Percentiles rank a stretch among this genome's conserved stretches.
Conservation (phyloP, 2,797 vertebrate genomes). For the Lutra lutra region DNA sequence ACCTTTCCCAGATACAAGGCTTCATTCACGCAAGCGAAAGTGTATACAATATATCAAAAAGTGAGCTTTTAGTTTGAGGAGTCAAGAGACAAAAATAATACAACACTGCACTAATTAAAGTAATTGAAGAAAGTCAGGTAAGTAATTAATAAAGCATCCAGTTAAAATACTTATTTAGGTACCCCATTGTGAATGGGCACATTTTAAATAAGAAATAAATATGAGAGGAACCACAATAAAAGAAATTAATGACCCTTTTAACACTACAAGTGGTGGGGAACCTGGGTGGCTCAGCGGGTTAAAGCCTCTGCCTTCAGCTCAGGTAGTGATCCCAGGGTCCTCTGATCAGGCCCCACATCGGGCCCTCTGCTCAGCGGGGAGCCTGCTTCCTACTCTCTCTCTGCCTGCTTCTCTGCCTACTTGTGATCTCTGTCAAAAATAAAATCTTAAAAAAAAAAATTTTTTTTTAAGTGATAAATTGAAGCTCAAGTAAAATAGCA, state of each 20-base stretch:
- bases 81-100: conserved; percentile 58
- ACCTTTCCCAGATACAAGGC: background rate
- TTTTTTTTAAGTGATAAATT: background rate
- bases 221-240: background rate
- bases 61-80: conserved; percentile 49
- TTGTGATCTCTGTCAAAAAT: too few relatives aligned
- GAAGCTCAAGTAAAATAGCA: conserved; percentile 28
- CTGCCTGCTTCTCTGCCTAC: too few relatives aligned
- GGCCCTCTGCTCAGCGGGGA: too few relatives aligned
- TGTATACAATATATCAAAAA: background rate
- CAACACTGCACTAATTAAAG: conserved; percentile 24
- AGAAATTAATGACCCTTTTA: conserved; percentile 54
- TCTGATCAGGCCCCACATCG: too few relatives aligned
- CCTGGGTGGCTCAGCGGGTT: too few relatives aligned
- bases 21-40: conserved; percentile 2
- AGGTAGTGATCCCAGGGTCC: too few relatives aligned
- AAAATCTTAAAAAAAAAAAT: too few relatives aligned
- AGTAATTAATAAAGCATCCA: conserved; percentile 57
- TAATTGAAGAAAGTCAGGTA: conserved; percentile 36
- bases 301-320: too few relatives aligned
- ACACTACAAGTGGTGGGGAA: background rate
- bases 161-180: conserved; percentile 32
- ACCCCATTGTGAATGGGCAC: background rate
- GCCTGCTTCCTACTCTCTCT: too few relatives aligned
- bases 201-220: conserved; percentile 41